phyloP scores from a whole-genome alignment of 2,797 vertebrate genomes.

The Adelosebastes latens region DNA sequence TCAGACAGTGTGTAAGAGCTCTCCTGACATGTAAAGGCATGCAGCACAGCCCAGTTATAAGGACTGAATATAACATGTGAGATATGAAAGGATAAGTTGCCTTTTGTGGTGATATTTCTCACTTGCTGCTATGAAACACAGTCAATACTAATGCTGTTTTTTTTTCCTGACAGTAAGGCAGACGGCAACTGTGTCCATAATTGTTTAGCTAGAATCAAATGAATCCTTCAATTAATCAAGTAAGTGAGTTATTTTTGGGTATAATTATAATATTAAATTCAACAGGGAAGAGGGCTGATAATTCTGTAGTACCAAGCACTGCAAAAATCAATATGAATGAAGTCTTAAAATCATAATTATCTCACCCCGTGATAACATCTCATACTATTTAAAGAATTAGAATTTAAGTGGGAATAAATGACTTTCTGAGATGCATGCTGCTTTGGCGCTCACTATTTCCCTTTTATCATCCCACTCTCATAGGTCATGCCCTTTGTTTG shows the following conservation, averaged over 20 bases:
- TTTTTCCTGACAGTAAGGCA: constrained; percentile 11
- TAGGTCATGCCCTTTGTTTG: not conserved
- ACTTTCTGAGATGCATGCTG: not conserved
- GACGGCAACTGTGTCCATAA: constrained; percentile 8
- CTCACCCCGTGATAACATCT: not conserved
- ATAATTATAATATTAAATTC: constrained; percentile 11
- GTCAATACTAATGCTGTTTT: constrained; percentile 30
- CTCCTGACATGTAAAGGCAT: not conserved
- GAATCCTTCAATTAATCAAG: constrained; percentile 33
- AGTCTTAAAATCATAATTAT: not conserved
- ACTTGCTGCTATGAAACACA: not conserved
- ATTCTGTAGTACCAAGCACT: not conserved
- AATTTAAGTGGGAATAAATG: not conserved
- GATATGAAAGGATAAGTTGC: constrained; percentile 1
- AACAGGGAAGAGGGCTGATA: not conserved
- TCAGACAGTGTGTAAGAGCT: constrained; percentile 15
- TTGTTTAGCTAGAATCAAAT: constrained; percentile 30
- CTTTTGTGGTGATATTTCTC: not conserved
- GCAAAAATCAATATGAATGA: constrained; percentile 6
- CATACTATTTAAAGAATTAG: not conserved
- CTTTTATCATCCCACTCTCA: not conserved
- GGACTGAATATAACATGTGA: not conserved
- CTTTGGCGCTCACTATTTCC: not conserved
- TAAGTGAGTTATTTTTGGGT: constrained; percentile 21
- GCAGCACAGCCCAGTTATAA: not conserved